Evolutionary conservation across 64 coral and sea anemone species (phyloP).

Genomic region (Pachyseris speciosa): DNA sequence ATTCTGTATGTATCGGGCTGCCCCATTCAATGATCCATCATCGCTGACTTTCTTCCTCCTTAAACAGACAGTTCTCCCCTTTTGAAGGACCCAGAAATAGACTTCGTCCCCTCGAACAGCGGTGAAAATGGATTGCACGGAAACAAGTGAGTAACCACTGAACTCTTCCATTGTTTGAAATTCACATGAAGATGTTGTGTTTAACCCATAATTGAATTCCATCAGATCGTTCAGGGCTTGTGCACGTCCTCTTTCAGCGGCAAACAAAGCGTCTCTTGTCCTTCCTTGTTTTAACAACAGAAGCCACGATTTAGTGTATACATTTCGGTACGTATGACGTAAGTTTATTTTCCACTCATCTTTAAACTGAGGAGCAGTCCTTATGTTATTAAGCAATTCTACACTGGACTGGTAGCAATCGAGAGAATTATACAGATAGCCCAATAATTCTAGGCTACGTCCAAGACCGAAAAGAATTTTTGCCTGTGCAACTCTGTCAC

Average conservation of each 20-base stretch:
- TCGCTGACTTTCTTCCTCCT: not conserved
- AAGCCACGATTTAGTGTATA: constrained; percentile 1
- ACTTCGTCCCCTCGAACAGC: not conserved
- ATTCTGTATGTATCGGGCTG: not conserved
- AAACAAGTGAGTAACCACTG: not conserved
- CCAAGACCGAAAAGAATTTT: not conserved
- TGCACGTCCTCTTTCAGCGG: not conserved
- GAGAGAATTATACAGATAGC: not conserved
- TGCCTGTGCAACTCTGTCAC: constrained; percentile 2
- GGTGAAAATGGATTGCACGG: not conserved
- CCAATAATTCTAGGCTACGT: not conserved
- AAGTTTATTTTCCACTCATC: constrained; percentile 7
- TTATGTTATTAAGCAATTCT: not conserved
- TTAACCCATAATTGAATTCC: not conserved
- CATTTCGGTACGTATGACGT: not conserved
- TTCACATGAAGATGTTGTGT: not conserved
- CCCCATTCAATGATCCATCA: no score
- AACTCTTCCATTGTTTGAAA: not conserved
- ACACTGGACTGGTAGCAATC: constrained; percentile 14
- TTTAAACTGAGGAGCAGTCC: not conserved
- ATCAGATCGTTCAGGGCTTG: constrained; percentile 1
- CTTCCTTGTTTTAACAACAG: not conserved
- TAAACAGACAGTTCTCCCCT: not conserved
- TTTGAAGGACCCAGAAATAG: constrained; percentile 3
- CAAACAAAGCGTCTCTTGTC: not conserved